Evolutionary conservation across 1,140 invertebrate species (phyloP), one percentile per base, ranked within the genome.

Genomic region (Aphidius ervi): DNA sequence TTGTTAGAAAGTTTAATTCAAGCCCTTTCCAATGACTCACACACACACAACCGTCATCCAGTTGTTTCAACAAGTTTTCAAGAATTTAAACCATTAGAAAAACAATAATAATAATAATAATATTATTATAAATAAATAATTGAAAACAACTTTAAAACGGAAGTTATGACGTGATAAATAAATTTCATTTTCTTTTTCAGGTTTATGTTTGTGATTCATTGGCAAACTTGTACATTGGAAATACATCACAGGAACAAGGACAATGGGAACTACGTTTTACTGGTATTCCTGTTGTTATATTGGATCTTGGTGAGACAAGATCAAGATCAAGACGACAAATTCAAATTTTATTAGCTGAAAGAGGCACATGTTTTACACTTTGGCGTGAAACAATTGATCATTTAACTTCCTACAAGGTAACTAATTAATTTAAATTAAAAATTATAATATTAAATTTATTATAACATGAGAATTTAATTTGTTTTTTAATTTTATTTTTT

Each of bases 371-470:
- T 50, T 93, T 94, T 73, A 86, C 88, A 39, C 75, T 94, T n/a
- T 94, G 92, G 92, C 83, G 83, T 57, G 92, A 94, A 74, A 86
- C 86, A n/a, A 89, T 94, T 64, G 91, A 87, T 67, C 86, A 87
- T 66, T 70, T 87, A n/a, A 84, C 85, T 0, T 81, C 84, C 50
- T 87, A 87, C 76, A 83, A 84, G 70, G 82, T 77, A 56, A 63
- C 1, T 31, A 31, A 31, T 31, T 31, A 31, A 31, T 31, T 31
- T 31, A 31, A 31, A 59, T 8, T 45, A 52, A 52, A 23, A 49
- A 41, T 39, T 31, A 16, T 16, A 16, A 16, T 16, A 16, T 16
- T 16, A 16, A 16, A 16, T 16, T 16, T 16, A 16, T 16, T 16
- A 16, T 16, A 16, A 16, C 1, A 1, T 16, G 16, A 16, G 16